Evolutionary conservation across 2,113 vertebrate genomes (phyloP).

Genomic region (Neogobius melanostomus): DNA sequence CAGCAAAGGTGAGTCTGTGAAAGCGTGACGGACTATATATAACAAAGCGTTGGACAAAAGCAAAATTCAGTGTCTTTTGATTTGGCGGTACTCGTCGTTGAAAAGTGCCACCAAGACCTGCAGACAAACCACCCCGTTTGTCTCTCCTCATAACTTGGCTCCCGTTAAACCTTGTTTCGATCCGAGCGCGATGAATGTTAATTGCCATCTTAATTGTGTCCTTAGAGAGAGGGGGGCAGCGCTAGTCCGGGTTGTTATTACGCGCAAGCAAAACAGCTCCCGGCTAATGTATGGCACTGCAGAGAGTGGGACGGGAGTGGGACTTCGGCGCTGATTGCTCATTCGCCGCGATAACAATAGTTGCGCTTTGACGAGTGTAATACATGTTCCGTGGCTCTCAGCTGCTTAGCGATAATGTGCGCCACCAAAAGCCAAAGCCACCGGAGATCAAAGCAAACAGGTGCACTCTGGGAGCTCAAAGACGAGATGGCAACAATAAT

Average conservation of each 20-base stretch:
- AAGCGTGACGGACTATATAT: too few species aligned
- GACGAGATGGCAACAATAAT: not conserved
- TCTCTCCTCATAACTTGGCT: not conserved
- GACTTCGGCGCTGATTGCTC: not conserved
- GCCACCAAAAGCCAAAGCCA: not conserved
- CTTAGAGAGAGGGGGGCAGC: not conserved
- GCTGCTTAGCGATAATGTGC: not conserved
- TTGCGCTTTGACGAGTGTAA: not conserved
- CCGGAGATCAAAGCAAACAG: not conserved
- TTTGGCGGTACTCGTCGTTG: not conserved
- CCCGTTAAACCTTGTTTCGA: not conserved
- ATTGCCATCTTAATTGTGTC: not conserved
- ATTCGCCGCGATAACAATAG: not conserved
- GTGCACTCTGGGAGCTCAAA: not conserved
- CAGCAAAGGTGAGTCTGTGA: too few species aligned
- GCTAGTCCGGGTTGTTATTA: not conserved
- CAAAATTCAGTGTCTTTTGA: not conserved
- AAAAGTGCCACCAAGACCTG: not conserved
- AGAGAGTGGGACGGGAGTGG: not conserved
- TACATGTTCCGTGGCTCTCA: not conserved
- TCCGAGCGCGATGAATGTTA: not conserved
- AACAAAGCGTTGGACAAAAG: not conserved
- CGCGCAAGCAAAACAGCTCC: not conserved
- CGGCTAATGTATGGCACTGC: not conserved
- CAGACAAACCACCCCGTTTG: not conserved